Evolutionary conservation across 30 jellyfish, hydroid and myxozoan genomes (phyloP).

Genomic region (Aurelia aurita complex sp. Pacific): DNA sequence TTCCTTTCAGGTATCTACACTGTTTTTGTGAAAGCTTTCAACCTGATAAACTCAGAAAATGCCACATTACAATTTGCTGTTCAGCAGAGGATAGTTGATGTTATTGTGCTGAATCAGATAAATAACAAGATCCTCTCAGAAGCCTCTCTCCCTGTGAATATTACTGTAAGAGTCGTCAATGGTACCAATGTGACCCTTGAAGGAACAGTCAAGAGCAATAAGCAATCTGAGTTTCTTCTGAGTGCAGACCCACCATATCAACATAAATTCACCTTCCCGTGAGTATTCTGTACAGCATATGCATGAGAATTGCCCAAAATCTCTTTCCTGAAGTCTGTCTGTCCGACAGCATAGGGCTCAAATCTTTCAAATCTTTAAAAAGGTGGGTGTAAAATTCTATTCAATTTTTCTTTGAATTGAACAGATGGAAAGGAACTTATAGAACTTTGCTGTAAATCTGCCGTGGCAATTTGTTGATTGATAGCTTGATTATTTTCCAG

Average conservation of each 20-base stretch:
- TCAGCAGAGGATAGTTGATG: constrained; percentile 31
- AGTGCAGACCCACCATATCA: too few species aligned
- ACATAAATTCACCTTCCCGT: constrained; percentile 12
- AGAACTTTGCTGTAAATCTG: too few species aligned
- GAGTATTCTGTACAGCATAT: neutral
- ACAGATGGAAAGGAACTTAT: too few species aligned
- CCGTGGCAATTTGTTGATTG: too few species aligned
- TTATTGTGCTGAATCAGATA: neutral
- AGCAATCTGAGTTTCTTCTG: too few species aligned
- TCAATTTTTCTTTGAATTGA: too few species aligned
- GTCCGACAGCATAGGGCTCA: too few species aligned
- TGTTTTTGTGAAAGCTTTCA: constrained; percentile 12
- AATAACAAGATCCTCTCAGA: constrained; percentile 3
- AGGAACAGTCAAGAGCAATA: constrained; percentile 9
- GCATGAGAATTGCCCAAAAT: too few species aligned
- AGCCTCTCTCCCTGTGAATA: constrained; percentile 4
- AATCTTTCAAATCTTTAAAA: too few species aligned
- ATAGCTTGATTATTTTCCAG: too few species aligned
- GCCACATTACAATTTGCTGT: constrained; percentile 28
- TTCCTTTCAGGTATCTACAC: constrained; percentile 27
- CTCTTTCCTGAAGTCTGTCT: too few species aligned
- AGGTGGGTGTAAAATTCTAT: too few species aligned
- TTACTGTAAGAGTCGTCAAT: constrained; percentile 29
- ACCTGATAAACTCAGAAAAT: constrained; percentile 48
- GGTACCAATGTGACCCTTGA: constrained; percentile 54